Conservation (phyloP, 92 coral and sea anemone species). For the Muricea muricata region DNA sequence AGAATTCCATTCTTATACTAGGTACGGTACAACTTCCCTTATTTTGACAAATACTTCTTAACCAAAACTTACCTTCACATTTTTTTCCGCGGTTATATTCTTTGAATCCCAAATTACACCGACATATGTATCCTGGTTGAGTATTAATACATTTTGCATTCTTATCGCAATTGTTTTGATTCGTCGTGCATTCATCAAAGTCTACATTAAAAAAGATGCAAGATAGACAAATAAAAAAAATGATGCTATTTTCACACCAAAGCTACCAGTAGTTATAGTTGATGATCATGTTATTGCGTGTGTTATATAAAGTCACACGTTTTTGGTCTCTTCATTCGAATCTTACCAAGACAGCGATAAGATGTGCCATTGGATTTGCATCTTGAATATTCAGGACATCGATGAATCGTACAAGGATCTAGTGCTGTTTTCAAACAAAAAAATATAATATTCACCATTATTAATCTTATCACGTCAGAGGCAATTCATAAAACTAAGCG, state of each 20-base stretch:
- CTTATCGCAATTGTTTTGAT: slow-evolving; percentile 41
- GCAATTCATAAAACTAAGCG: no score
- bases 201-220: slow-evolving; percentile 10
- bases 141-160: slow-evolving; percentile 63
- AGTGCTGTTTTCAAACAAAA: background rate
- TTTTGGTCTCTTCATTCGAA: no score
- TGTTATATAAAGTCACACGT: no score
- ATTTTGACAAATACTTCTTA: no score
- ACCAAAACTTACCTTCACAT: slow-evolving; percentile 6
- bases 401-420: background rate
- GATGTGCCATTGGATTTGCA: background rate
- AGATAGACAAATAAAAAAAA: no score
- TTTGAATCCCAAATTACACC: slow-evolving; percentile 60
- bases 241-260: no score
- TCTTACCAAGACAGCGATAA: background rate
- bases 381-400: background rate
- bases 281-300: no score
- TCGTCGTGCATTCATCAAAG: slow-evolving; percentile 52
- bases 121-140: slow-evolving; percentile 61
- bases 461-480: no score
- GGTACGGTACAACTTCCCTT: no score
- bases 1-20: no score
- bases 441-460: no score
- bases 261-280: no score
- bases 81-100: slow-evolving; percentile 48